A percentile compares a stretch with the other conserved stretches of the same genome.
Evolutionary conservation across 2,888 invertebrate species (phyloP).

Genomic region (Pegoplata infirma): DNA sequence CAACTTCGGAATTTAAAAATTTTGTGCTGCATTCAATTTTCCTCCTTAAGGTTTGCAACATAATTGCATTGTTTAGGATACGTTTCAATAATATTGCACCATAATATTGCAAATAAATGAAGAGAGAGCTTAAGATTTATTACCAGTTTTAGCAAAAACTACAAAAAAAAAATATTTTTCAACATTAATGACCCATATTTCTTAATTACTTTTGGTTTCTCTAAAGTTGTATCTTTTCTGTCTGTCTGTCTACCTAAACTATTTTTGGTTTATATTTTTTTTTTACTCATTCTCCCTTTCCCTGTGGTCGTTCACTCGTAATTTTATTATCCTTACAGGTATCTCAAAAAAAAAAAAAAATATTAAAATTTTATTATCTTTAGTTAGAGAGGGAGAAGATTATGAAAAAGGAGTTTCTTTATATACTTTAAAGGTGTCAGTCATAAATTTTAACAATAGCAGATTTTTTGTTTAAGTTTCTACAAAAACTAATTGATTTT

Average conservation of each 20-base stretch:
- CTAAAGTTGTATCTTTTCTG: too few relatives aligned
- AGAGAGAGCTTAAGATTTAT: background rate
- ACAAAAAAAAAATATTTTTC: background rate
- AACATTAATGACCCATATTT: conserved; percentile 30
- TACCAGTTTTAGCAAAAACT: background rate
- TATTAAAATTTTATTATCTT: conserved; percentile 1
- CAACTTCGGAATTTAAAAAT: too few relatives aligned
- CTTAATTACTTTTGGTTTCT: conserved; percentile 22
- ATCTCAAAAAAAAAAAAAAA: background rate
- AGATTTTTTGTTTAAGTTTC: background rate
- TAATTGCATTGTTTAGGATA: too few relatives aligned
- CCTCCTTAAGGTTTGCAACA: too few relatives aligned
- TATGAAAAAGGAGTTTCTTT: conserved; percentile 9
- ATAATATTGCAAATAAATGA: too few relatives aligned
- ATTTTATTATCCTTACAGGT: background rate
- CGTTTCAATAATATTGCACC: too few relatives aligned
- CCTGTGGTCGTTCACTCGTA: background rate
- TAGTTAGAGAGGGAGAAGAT: background rate
- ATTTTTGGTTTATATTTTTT: background rate
- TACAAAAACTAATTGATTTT: conserved; percentile 18
- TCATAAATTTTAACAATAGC: background rate
- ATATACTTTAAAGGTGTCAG: background rate
- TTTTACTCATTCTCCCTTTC: background rate
- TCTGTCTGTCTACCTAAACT: background rate
- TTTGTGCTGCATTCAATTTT: too few relatives aligned